Percentiles rank a stretch among this genome's conserved stretches.
Conservation (phyloP, 2,888 invertebrate genomes). For the Cyaniris semiargus region DNA sequence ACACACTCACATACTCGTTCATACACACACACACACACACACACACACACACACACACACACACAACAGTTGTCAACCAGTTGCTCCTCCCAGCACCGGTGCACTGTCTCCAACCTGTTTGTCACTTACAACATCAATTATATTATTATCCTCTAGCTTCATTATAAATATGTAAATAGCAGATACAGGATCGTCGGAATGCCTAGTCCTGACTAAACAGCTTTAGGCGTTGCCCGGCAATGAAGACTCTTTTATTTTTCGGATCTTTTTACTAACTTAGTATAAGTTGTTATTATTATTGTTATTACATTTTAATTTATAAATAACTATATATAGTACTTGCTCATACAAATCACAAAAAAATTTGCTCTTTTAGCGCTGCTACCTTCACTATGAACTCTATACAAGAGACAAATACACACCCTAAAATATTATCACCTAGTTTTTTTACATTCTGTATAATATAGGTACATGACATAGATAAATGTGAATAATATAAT, state of each 20-base stretch:
- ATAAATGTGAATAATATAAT: neutral
- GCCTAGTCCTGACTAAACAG: neutral
- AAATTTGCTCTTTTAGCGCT: too few species aligned
- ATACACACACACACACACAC: too few species aligned
- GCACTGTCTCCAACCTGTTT: conserved; percentile 13
- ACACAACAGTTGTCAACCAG: neutral
- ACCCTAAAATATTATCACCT: too few species aligned
- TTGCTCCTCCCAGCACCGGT: neutral
- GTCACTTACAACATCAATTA: neutral
- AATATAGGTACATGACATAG: neutral
- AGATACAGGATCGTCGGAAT: neutral
- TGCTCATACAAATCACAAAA: too few species aligned
- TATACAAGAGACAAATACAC: too few species aligned
- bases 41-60: neutral
- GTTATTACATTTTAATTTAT: too few species aligned
- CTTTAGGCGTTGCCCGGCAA: neutral
- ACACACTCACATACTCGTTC: neutral
- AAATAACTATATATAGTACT: too few species aligned
- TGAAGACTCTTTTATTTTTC: too few species aligned
- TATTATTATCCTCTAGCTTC: neutral
- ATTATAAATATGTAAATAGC: neutral
- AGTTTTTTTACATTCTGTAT: too few species aligned
- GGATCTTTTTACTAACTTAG: too few species aligned
- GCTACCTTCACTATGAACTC: too few species aligned
- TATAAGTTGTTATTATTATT: too few species aligned